phyloP scores from a whole-genome alignment of 2,113 vertebrate species.

The Pan troglodytes region NHGRI_mPanTro3-v2.1_pri NC_072407.2:25696501-25697000 shows the following conservation, averaged over 20 bases:
- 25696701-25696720: slow-evolving; percentile 71
- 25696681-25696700: slow-evolving; percentile 21
- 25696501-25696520: slow-evolving; percentile 65
- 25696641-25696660: slow-evolving; percentile 61
- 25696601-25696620: slow-evolving; percentile 41
- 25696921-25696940: not conserved
- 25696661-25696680: slow-evolving; percentile 23
- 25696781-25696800: slow-evolving; percentile 58
- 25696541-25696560: slow-evolving; percentile 60
- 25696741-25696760: slow-evolving; percentile 44
- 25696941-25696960: not conserved
- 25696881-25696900: slow-evolving; percentile 48
- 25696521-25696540: slow-evolving; percentile 75
- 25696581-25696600: slow-evolving; percentile 67
- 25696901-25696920: slow-evolving; percentile 32
- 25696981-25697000: not conserved
- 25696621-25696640: slow-evolving; percentile 69
- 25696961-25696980: not conserved
- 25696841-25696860: slow-evolving; percentile 36
- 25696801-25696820: slow-evolving; percentile 42
- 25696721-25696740: slow-evolving; percentile 42
- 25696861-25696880: slow-evolving; percentile 41
- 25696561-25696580: slow-evolving; percentile 57
- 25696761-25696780: slow-evolving; percentile 48
- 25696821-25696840: slow-evolving; percentile 42